These are phyloP conservation scores for Drosophila setosimentum DNA, from an alignment of 2,888 invertebrate species.

Conservation along the genomic window DNA sequence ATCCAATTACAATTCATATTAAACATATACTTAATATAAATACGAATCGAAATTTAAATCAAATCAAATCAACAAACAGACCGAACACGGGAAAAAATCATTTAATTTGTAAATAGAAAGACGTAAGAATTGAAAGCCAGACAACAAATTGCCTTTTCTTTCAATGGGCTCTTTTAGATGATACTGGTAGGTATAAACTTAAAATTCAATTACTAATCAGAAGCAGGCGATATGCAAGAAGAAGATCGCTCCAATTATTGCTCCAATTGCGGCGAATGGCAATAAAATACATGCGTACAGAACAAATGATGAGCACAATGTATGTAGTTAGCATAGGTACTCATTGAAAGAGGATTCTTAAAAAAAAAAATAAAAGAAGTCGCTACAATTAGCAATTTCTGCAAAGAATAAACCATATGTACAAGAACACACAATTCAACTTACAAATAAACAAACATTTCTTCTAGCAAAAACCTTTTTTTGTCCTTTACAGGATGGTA, in stretches of 20 bases:
- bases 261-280: neutral
- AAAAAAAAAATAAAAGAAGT: neutral
- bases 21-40: constrained; percentile 24
- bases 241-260: neutral
- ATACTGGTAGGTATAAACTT: constrained; percentile 25
- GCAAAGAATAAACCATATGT: neutral
- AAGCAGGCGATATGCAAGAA: neutral
- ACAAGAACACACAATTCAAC: neutral
- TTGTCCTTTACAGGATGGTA: neutral
- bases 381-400: neutral
- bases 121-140: constrained; percentile 71
- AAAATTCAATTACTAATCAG: neutral
- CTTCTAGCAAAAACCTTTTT: neutral
- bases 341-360: neutral
- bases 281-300: too few species aligned
- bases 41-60: constrained; percentile 26
- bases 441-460: constrained; percentile 2
- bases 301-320: neutral
- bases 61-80: constrained; percentile 28
- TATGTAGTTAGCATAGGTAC: neutral
- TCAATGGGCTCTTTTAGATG: neutral
- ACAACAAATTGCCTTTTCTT: constrained; percentile 22
- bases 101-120: constrained; percentile 60
- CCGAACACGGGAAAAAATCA: constrained; percentile 34
- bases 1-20: constrained; percentile 36